These are phyloP conservation scores for Drosophila putrida DNA, from an alignment of 2,888 invertebrate species.

Conservation along the genomic window DNA sequence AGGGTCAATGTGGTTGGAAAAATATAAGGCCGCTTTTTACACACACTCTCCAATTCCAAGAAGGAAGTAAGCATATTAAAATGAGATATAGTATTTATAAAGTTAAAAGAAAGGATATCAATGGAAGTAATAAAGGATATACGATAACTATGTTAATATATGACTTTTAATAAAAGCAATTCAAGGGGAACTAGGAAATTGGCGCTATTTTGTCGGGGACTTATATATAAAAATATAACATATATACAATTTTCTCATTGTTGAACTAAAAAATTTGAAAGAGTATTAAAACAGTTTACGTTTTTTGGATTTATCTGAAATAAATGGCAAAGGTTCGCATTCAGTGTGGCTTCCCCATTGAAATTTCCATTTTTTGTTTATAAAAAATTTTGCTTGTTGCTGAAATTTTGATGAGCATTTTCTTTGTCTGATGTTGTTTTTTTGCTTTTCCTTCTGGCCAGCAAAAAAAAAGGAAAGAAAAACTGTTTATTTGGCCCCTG, in stretches of 20 bases:
- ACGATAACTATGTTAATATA: neutral
- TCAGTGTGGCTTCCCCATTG: conserved; percentile 50
- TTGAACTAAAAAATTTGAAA: neutral
- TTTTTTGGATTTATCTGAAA: conserved; percentile 4
- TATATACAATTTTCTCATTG: too few species aligned
- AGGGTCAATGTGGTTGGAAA: conserved; percentile 1
- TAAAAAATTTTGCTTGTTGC: conserved; percentile 79
- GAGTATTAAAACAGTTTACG: neutral
- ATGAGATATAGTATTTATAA: neutral
- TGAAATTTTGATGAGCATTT: conserved; percentile 73
- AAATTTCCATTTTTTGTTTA: conserved; percentile 36
- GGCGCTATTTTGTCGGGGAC: neutral
- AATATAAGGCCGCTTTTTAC: neutral
- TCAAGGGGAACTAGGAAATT: neutral
- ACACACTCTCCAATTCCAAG: conserved; percentile 6
- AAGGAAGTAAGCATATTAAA: neutral
- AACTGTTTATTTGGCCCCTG: conserved; percentile 61
- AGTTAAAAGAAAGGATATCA: neutral
- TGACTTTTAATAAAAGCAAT: too few species aligned
- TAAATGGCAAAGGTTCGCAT: conserved; percentile 3
- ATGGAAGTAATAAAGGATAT: neutral
- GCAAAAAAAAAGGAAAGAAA: conserved; percentile 11
- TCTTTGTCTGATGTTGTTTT: conserved; percentile 26
- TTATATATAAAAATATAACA: too few species aligned
- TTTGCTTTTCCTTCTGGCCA: conserved; percentile 7